Conservation (phyloP, 2,113 vertebrate species). For the Nibea coibor region DNA sequence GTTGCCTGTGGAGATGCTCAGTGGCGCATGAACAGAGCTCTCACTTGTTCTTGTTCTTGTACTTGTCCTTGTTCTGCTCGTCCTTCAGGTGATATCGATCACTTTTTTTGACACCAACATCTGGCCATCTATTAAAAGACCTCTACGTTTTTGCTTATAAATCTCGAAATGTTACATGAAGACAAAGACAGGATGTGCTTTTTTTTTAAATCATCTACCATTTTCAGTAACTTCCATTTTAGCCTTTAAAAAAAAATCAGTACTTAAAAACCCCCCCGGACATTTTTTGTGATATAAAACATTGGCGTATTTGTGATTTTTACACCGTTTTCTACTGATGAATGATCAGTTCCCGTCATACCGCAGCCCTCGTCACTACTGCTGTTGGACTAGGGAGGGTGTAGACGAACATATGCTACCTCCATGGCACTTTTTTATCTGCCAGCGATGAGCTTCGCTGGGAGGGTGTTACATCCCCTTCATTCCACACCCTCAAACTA, state of each 20-base stretch:
- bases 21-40: background rate
- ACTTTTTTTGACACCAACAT: background rate
- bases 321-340: background rate
- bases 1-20: background rate
- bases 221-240: background rate
- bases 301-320: background rate
- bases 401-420: background rate
- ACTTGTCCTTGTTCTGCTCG: background rate
- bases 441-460: background rate
- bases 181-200: no score
- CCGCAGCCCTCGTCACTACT: background rate
- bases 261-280: no score
- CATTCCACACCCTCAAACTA: background rate
- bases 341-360: background rate
- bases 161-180: background rate
- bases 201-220: background rate
- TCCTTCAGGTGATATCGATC: background rate
- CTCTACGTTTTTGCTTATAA: background rate
- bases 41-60: background rate
- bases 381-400: background rate
- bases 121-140: background rate
- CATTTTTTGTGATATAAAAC: background rate
- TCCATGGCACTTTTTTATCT: background rate
- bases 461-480: background rate
- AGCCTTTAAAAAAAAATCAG: background rate